Percentiles rank a stretch among this genome's conserved stretches.
phyloP scores from a whole-genome alignment of 2,797 vertebrate species.

The Amblyraja radiata region DNA sequence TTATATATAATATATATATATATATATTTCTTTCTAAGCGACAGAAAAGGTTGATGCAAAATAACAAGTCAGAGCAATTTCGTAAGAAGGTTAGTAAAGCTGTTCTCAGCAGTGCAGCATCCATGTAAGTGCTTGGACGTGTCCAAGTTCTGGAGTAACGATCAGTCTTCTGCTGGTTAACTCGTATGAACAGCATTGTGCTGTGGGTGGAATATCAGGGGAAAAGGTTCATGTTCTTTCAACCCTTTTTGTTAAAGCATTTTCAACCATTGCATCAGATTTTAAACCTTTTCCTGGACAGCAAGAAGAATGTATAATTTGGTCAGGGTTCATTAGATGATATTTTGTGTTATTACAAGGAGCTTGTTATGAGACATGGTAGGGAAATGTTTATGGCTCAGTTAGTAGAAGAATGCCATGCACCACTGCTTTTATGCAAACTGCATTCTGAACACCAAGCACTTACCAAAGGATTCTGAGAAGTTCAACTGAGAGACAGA shows the following conservation, averaged over 20 bases:
- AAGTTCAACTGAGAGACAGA: conserved; percentile 57
- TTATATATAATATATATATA: conserved; percentile 51
- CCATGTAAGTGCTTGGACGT: conserved; percentile 40
- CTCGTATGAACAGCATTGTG: background rate
- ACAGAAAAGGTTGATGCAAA: conserved; percentile 58
- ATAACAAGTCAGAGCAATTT: conserved; percentile 55
- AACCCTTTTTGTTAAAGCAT: conserved; percentile 13
- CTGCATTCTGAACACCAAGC: conserved; percentile 64
- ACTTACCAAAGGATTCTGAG: conserved; percentile 59
- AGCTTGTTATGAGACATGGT: conserved; percentile 31
- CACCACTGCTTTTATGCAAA: conserved; percentile 60
- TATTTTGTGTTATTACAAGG: background rate
- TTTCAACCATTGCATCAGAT: conserved; percentile 28
- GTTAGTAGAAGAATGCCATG: conserved; percentile 35
- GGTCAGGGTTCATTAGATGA: conserved; percentile 9
- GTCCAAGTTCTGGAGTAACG: conserved; percentile 17
- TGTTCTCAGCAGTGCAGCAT: conserved; percentile 46
- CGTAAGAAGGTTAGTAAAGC: conserved; percentile 56
- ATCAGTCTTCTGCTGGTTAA: conserved; percentile 21
- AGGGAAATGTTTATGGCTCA: conserved; percentile 13
- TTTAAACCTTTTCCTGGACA: conserved; percentile 17
- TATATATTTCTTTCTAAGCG: conserved; percentile 43
- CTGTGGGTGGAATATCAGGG: background rate
- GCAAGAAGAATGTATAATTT: conserved; percentile 6
- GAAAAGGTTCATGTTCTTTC: background rate